Evolutionary conservation across 2,113 vertebrate species (phyloP).

Genomic region (Calyptommatus sinebrachiatus): DNA sequence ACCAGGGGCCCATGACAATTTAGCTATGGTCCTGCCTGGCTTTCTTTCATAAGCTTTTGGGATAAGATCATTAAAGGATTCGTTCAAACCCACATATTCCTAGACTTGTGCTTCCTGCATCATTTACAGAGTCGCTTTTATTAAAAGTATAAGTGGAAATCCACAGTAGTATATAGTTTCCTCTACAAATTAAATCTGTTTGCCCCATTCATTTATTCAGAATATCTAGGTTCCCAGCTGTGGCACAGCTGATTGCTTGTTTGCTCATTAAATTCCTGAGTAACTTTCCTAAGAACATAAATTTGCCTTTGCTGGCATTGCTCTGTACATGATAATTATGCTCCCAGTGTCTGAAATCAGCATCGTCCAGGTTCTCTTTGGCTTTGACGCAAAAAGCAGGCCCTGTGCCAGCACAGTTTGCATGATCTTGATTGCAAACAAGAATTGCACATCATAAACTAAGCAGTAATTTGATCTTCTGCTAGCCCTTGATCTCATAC

Average conservation of each 20-base stretch:
- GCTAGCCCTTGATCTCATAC: background rate
- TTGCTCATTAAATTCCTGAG: conserved; percentile 9
- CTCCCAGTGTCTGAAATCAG: conserved; percentile 11
- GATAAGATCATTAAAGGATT: background rate
- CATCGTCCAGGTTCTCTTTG: background rate
- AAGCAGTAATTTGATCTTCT: conserved; percentile 9
- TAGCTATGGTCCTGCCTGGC: too few species aligned
- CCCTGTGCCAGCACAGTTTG: background rate
- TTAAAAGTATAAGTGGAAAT: background rate
- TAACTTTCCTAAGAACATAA: conserved; percentile 15
- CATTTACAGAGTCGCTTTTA: background rate
- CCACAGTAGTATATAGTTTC: background rate
- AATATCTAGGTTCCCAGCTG: background rate
- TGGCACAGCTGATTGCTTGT: background rate
- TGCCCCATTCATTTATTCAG: background rate
- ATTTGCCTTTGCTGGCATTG: conserved; percentile 1
- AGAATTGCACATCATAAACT: background rate
- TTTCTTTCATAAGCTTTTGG: background rate
- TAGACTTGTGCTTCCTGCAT: background rate
- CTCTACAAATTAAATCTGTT: background rate
- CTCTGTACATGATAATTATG: conserved; percentile 6
- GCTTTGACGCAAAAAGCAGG: background rate
- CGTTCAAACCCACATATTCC: background rate
- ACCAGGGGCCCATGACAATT: too few species aligned
- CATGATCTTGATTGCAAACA: conserved; percentile 12